phyloP scores from a whole-genome alignment of 1,140 invertebrate genomes.

The Micrasema longulum region DNA sequence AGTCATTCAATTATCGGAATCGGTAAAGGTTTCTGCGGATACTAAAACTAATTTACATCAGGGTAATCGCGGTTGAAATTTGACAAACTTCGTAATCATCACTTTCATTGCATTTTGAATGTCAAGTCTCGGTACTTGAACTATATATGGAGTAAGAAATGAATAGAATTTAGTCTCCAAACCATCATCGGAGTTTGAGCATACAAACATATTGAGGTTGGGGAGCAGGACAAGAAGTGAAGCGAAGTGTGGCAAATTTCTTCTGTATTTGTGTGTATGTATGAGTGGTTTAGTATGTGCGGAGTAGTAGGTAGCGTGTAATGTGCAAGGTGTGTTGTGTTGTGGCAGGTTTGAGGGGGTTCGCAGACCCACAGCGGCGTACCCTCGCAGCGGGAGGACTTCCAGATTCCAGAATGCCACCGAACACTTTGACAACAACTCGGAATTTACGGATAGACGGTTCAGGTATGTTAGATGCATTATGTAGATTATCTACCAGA shows the following conservation, averaged over 20 bases:
- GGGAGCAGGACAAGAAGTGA: neutral
- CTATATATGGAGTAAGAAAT: neutral
- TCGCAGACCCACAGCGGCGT: constrained; percentile 61
- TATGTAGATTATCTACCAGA: constrained; percentile 15
- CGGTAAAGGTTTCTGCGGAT: constrained; percentile 19
- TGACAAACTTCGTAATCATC: constrained; percentile 11
- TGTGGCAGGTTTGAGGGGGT: constrained; percentile 61
- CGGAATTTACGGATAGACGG: constrained; percentile 64
- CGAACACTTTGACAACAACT: constrained; percentile 63
- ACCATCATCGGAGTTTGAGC: neutral
- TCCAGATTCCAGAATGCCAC: constrained; percentile 60
- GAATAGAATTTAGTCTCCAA: neutral
- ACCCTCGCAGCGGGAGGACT: constrained; percentile 59
- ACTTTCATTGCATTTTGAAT: neutral
- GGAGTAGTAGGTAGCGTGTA: no score
- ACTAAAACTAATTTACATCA: constrained; percentile 4
- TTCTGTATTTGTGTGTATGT: constrained; percentile 1
- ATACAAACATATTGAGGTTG: neutral
- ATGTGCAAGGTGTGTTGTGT: constrained; percentile 16
- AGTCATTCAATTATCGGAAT: neutral
- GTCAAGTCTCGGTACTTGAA: no score
- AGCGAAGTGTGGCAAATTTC: constrained; percentile 15
- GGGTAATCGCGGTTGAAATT: constrained; percentile 15
- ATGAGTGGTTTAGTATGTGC: constrained; percentile 7
- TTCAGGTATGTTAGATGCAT: constrained; percentile 59